These are phyloP conservation scores for Leptoteleia sp. DNA, from an alignment of 1,140 invertebrate genomes.

Conservation along the genomic window DNA sequence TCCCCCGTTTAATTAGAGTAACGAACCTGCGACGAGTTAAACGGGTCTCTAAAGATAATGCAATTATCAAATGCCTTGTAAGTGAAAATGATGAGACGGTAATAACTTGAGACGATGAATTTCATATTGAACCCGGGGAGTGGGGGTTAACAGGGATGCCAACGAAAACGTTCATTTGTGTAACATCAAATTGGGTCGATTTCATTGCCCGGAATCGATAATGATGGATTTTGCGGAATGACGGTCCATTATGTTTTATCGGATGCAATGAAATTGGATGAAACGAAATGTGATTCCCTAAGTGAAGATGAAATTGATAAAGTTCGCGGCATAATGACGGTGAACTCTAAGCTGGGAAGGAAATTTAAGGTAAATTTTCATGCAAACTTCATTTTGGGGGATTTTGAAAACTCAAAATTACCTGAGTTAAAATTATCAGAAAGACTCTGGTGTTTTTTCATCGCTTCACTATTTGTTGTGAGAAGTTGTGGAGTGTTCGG, in stretches of 20 bases:
- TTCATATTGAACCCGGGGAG: background rate
- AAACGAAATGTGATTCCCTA: background rate
- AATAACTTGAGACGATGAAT: slow-evolving; percentile 26
- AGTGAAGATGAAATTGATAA: too few species aligned
- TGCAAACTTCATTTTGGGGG: too few species aligned
- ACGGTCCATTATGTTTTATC: slow-evolving; percentile 6
- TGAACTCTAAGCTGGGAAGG: too few species aligned
- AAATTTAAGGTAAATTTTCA: too few species aligned
- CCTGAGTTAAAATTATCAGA: too few species aligned
- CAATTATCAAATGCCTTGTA: slow-evolving; percentile 14
- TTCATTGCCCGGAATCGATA: slow-evolving; percentile 1
- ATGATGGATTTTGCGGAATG: slow-evolving; percentile 1
- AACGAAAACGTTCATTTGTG: slow-evolving; percentile 11
- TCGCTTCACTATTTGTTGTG: too few species aligned
- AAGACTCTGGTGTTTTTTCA: too few species aligned
- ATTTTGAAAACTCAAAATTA: too few species aligned
- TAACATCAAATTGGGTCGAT: slow-evolving; percentile 33
- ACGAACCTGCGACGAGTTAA: slow-evolving; percentile 16
- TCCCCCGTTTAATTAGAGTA: slow-evolving; percentile 39
- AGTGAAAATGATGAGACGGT: slow-evolving; percentile 26
- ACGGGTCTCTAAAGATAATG: slow-evolving; percentile 17
- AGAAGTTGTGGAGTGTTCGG: too few species aligned
- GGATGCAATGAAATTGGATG: slow-evolving; percentile 11
- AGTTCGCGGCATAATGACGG: too few species aligned
- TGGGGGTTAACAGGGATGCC: background rate